phyloP scores from a whole-genome alignment of 2,797 vertebrate species.

The Notoglanidium macrostoma region DNA sequence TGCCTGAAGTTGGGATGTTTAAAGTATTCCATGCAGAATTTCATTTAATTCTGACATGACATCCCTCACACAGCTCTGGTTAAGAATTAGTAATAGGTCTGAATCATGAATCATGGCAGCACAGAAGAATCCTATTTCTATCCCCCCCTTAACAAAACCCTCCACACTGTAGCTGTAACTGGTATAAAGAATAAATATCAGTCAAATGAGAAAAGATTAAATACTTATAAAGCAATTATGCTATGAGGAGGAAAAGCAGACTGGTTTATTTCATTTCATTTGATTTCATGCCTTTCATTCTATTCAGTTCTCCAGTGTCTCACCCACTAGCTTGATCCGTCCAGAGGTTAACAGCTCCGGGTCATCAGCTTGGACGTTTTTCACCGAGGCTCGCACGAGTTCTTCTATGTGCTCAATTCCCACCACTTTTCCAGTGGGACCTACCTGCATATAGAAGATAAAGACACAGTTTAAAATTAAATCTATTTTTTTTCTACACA shows the following conservation, averaged over 20 bases:
- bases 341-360: conserved; percentile 81
- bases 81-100: neutral
- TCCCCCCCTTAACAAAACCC: neutral
- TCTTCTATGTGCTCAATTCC: conserved; percentile 90
- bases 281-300: neutral
- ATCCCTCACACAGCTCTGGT: neutral
- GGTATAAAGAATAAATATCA: neutral
- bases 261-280: neutral
- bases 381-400: conserved; percentile 80
- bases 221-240: too few species aligned
- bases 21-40: neutral
- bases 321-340: conserved; percentile 81
- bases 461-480: neutral
- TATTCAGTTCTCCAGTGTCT: conserved; percentile 54
- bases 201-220: neutral
- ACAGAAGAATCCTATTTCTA: neutral
- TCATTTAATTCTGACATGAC: neutral
- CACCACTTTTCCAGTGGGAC: conserved; percentile 81
- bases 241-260: neutral
- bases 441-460: conserved; percentile 70
- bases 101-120: neutral
- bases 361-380: conserved; percentile 82
- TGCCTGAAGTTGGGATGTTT: neutral
- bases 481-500: neutral
- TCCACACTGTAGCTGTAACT: neutral